A percentile compares a stretch with the other conserved stretches of the same genome.
phyloP scores from a whole-genome alignment of 2,797 vertebrate species.

The Myotis myotis region DNA sequence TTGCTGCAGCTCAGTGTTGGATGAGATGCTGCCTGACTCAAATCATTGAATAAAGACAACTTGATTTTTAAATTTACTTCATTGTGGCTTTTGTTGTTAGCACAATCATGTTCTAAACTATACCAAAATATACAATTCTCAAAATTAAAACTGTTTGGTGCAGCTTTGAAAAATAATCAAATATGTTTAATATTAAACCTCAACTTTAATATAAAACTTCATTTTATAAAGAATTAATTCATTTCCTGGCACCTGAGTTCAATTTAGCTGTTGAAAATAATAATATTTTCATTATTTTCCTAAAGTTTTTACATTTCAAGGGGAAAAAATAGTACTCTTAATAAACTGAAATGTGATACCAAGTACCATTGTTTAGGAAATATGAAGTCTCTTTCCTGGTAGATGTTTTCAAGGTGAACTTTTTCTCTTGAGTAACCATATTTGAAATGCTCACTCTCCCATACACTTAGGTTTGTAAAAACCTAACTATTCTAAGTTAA shows the following conservation, averaged over 20 bases:
- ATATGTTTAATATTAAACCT: neutral
- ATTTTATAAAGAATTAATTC: constrained; percentile 38
- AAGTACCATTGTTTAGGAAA: neutral
- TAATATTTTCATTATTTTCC: neutral
- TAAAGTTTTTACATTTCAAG: neutral
- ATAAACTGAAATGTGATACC: neutral
- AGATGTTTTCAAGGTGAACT: neutral
- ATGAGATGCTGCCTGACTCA: neutral
- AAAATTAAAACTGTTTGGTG: neutral
- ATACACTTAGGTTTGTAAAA: neutral
- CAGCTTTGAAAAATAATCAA: neutral
- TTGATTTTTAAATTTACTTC: neutral
- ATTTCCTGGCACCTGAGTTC: neutral
- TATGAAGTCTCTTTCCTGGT: neutral
- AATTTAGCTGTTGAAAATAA: neutral
- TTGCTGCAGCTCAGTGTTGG: neutral
- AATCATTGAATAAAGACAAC: neutral
- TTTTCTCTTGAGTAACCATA: neutral
- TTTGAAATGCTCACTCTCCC: neutral
- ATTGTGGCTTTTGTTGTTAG: neutral
- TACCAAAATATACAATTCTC: neutral
- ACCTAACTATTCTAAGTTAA: neutral
- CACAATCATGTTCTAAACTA: neutral
- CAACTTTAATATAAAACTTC: neutral
- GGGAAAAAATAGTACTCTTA: neutral